Evolutionary conservation across 2,888 invertebrate species (phyloP).

Genomic region (Amphipoea lucens): DNA sequence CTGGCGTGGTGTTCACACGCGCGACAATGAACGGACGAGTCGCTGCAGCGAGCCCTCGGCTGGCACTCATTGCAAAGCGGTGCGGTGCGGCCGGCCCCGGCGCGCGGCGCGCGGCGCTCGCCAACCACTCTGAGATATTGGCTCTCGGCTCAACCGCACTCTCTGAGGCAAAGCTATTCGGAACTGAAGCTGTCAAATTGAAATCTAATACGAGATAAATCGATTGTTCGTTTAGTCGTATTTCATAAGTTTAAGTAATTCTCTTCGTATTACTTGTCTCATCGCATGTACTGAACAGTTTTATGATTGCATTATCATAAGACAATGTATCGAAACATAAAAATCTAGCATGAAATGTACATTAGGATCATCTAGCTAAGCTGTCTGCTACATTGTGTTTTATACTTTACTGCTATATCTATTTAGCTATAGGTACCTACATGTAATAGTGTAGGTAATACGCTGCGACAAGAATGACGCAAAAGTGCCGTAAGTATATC

Average conservation of each 20-base stretch:
- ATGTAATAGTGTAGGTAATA: too few relatives aligned
- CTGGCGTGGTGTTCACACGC: background rate
- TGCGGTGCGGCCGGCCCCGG: background rate
- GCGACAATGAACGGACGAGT: conserved; percentile 2
- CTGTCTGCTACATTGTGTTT: background rate
- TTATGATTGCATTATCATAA: background rate
- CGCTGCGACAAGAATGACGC: too few relatives aligned
- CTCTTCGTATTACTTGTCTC: background rate
- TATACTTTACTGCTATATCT: background rate
- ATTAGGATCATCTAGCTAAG: too few relatives aligned
- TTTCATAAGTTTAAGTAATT: background rate
- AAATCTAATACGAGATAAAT: background rate
- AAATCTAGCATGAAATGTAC: background rate
- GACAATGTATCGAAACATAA: background rate
- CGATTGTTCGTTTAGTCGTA: background rate
- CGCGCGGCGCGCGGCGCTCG: too few relatives aligned
- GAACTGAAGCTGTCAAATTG: background rate
- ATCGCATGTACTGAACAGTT: background rate
- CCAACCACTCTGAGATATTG: background rate
- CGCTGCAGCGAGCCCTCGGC: background rate
- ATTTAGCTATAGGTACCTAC: background rate
- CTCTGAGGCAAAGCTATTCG: background rate
- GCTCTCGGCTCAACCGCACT: background rate
- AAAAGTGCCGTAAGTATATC: too few relatives aligned
- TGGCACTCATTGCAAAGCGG: background rate